Conservation (phyloP, 1,140 invertebrate genomes). For the Andrena cerasifolii region DNA sequence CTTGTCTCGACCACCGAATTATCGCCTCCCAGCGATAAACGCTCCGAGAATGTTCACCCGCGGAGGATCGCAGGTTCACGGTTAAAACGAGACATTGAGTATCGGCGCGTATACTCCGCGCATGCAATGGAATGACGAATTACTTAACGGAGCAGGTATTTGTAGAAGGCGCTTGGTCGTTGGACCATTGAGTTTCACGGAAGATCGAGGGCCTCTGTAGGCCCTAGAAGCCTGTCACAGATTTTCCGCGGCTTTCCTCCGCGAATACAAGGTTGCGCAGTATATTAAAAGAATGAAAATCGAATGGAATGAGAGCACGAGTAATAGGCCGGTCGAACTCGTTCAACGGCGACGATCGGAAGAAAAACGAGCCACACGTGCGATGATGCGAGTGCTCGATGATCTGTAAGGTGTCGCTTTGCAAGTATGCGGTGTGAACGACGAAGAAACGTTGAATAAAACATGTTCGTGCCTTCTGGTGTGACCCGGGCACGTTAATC, state of each 20-base stretch:
- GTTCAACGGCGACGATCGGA: slow-evolving; percentile 19
- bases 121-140: not conserved
- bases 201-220: not conserved
- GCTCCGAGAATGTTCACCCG: slow-evolving; percentile 4
- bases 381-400: slow-evolving; percentile 21
- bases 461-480: not conserved
- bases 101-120: not conserved
- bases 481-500: not conserved
- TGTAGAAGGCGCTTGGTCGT: no score
- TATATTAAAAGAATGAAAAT: not conserved
- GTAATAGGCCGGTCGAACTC: slow-evolving; percentile 4
- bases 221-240: slow-evolving; percentile 7
- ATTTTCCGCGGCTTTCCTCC: slow-evolving; percentile 37
- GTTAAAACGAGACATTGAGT: not conserved
- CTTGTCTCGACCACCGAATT: slow-evolving; percentile 2
- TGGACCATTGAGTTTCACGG: not conserved
- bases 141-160: not conserved
- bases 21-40: not conserved
- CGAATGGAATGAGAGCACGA: slow-evolving; percentile 28
- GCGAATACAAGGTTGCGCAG: not conserved
- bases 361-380: slow-evolving; percentile 24
- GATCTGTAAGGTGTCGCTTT: not conserved
- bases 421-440: not conserved
- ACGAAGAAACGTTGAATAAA: slow-evolving; percentile 2
- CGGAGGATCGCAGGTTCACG: not conserved